Evolutionary conservation across 2,113 vertebrate genomes (phyloP), one percentile per base, ranked within the genome.

Genomic region (Oryzias melastigma): DNA sequence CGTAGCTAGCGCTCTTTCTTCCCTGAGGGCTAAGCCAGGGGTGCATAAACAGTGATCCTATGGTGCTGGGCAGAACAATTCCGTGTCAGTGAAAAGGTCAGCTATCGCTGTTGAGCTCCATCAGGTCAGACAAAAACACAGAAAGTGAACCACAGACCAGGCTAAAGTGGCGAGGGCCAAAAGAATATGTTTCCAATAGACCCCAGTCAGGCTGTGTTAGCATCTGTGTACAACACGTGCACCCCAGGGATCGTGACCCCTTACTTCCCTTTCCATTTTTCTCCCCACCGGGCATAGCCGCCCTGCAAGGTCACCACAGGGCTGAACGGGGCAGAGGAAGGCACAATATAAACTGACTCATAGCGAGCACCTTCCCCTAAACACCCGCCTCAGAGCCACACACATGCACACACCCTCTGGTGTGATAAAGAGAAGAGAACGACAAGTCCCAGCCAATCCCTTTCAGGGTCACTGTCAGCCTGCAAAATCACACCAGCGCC

Each of bases 111-210:
- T 74, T 83, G 66, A 65, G 78, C 82, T 74, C 81, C 77, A 81
- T 88, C 82, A 75, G 86, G 88, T 91, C 91, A 88, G 85, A 89
- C 90, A 89, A 78, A 86, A 85, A 86, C 90, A 81, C 74, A 61
- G 57, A 73, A 73, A 81, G 66, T 74, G 77, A 67, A 68, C 71
- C 68, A 84, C 77, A 78, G 72, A 78, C 71, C 55, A 52, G 71
- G 80, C 85, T 81, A 86, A 92, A 93, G 87, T 88, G 85, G 87
- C 41, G 68, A 82, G 81, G 92, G 93, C 91, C 92, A 57, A 58
- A 81, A 85, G 93, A 97, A 95, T 95, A 93, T 99, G 96, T 95
- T 97, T 96, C 87, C 91, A 96, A 95, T 95, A 95, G 94, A 92
- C 88, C 87, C 92, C 90, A 87, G 87, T 93, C 93, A 92, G 90